Base-by-base conservation (phyloP, 2,113 vertebrate genomes). In the Helogale parvula region DNA sequence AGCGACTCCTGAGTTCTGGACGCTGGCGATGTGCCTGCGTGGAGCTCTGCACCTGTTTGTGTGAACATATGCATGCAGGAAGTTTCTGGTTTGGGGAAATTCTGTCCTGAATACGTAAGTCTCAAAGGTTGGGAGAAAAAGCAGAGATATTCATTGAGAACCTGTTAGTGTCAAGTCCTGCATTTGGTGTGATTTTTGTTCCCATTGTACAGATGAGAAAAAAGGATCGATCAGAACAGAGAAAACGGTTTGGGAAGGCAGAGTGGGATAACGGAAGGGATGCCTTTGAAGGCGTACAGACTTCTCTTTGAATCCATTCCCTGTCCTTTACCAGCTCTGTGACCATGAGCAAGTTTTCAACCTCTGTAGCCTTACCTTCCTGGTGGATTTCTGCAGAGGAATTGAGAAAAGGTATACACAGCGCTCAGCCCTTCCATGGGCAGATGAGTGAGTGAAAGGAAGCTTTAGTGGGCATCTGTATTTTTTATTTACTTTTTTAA, bases 141-240 rank as follows among this genome's bases (percentile, higher is more conserved):
- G 9, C 45, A 66, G 33, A 63, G 57, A 38, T 96, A 38, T 31
- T 69, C 88, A 47, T 35, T 35, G 38, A 92, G 83, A 80, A 33
- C 21, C 52, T 72, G 23, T 57, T 79, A n/a, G 4, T 68, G 80
- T 41, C 76, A 77, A 88, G 57, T 33, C 50, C 41, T 68, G 41
- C 76, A 0, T 85, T 89, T 63, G 82, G 54, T 52, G 52, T 12
- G 9, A 9, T 38, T 96, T 96, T 92, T 65, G 52, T 90, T 84
- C 50, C 88, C 65, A 60, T 79, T 66, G 29, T 72, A 77, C 69
- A 88, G 92, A 84, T 92, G 63, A 90, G 82, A 96, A 89, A 82
- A 72, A 21, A 38, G 45, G 72, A 31, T 79, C 50, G 41, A 14
- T 50, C 50, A 50, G 50, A 60, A 88, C 57, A 16, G 3, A 45